These are phyloP conservation scores for Sinella curviseta DNA, from an alignment of 1,140 invertebrate genomes.

Conservation along the genomic window DNA sequence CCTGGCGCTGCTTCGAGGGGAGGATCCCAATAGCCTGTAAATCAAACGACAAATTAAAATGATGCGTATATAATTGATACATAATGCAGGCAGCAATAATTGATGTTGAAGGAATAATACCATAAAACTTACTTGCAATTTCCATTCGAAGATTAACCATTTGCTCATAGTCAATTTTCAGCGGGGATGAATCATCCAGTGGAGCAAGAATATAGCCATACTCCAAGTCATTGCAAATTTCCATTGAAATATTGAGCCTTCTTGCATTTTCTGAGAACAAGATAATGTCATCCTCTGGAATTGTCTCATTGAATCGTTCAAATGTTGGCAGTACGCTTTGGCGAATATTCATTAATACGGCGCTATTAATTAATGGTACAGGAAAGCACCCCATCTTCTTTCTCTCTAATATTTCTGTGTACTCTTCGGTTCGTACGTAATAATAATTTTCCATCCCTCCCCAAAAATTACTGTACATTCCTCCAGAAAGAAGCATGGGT, in stretches of 20 bases:
- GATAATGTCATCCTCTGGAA: conserved; percentile 88
- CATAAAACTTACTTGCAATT: conserved; percentile 62
- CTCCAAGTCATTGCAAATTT: conserved; percentile 76
- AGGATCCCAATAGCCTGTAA: conserved; percentile 51
- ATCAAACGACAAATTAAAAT: conserved; percentile 26
- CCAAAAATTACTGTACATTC: conserved; percentile 95
- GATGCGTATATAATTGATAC: too few species aligned
- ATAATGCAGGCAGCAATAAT: conserved; percentile 27
- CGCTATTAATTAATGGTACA: conserved; percentile 91
- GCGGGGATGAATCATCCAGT: conserved; percentile 67
- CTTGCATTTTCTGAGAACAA: conserved; percentile 85
- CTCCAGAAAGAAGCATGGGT: conserved; percentile 82
- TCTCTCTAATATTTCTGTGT: conserved; percentile 74
- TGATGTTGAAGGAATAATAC: conserved; percentile 1
- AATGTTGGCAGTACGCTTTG: conserved; percentile 64
- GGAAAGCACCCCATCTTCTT: conserved; percentile 73
- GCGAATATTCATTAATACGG: conserved; percentile 78
- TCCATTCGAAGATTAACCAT: conserved; percentile 77
- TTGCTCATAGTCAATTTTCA: conserved; percentile 69
- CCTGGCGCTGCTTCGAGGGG: conserved; percentile 53
- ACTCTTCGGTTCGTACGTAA: conserved; percentile 83
- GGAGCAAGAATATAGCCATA: conserved; percentile 85
- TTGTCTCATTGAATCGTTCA: conserved; percentile 55
- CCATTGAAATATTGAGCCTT: conserved; percentile 66
- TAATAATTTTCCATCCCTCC: conserved; percentile 83